Evolutionary conservation across 2,888 invertebrate genomes (phyloP).

Genomic region (Cerastis rubricosa): DNA sequence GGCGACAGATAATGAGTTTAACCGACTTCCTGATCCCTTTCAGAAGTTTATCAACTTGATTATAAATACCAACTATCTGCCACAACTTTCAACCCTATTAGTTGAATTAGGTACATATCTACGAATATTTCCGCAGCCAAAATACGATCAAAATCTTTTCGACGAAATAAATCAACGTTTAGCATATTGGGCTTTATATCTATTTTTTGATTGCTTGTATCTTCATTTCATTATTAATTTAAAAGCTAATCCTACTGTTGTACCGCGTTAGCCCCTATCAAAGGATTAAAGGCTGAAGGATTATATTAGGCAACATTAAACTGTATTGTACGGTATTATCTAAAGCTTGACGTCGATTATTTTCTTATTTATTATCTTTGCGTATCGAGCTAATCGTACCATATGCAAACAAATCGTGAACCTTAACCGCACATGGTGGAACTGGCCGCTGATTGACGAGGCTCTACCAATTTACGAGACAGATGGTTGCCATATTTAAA

Average conservation of each 20-base stretch:
- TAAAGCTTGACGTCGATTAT: background rate
- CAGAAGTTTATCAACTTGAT: constrained; percentile 55
- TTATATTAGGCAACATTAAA: constrained; percentile 30
- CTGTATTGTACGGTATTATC: constrained; percentile 8
- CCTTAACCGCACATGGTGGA: constrained; percentile 22
- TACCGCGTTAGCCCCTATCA: constrained; percentile 5
- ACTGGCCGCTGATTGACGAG: constrained; percentile 36
- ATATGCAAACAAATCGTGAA: constrained; percentile 22
- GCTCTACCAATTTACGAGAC: constrained; percentile 10
- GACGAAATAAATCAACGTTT: constrained; percentile 12
- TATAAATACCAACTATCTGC: constrained; percentile 42
- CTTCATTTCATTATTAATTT: constrained; percentile 22
- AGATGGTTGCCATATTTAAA: constrained; percentile 36
- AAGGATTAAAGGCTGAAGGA: constrained; percentile 6
- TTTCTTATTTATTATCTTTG: background rate
- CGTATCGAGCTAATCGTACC: background rate
- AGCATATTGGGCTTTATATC: background rate
- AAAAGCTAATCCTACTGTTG: constrained; percentile 18
- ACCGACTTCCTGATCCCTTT: constrained; percentile 53
- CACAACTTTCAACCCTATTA: constrained; percentile 26
- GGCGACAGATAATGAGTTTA: constrained; percentile 50
- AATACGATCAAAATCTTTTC: background rate
- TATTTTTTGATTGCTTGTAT: constrained; percentile 5
- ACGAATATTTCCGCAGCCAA: background rate
- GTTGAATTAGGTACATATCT: constrained; percentile 30